Evolutionary conservation across 2,888 invertebrate species (phyloP).

Genomic region (Sphaerophoria rueppellii): DNA sequence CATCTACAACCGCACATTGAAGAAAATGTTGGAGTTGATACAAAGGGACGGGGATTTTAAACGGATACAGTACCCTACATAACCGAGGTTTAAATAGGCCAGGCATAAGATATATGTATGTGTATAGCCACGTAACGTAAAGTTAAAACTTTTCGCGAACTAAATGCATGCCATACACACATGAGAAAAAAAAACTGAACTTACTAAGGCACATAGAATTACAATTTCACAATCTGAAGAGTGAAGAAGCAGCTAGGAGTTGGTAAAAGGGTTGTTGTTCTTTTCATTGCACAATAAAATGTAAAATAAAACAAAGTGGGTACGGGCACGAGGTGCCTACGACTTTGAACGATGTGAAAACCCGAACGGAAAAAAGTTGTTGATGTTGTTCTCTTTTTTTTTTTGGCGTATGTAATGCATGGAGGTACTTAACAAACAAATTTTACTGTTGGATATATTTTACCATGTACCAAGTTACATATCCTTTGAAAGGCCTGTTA

Average conservation of each 20-base stretch:
- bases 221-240: slow-evolving; percentile 31
- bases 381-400: slow-evolving; percentile 22
- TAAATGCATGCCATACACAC: not conserved
- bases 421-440: not conserved
- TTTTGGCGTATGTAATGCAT: no score
- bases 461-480: not conserved
- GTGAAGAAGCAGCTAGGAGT: not conserved
- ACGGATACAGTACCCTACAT: not conserved
- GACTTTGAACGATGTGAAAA: not conserved
- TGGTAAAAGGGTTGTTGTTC: not conserved
- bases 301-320: no score
- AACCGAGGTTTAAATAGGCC: slow-evolving; percentile 29
- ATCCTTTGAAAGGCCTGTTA: slow-evolving; percentile 7
- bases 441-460: not conserved
- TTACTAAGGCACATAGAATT: slow-evolving; percentile 11
- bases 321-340: no score
- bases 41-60: not conserved
- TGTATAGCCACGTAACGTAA: not conserved
- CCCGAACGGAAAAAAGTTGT: slow-evolving; percentile 1
- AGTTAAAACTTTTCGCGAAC: not conserved
- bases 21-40: not conserved
- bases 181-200: not conserved
- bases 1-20: not conserved
- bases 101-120: not conserved
- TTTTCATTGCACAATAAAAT: slow-evolving; percentile 1